phyloP scores from a whole-genome alignment of 2,797 vertebrate genomes.

The Aplochiton taeniatus region DNA sequence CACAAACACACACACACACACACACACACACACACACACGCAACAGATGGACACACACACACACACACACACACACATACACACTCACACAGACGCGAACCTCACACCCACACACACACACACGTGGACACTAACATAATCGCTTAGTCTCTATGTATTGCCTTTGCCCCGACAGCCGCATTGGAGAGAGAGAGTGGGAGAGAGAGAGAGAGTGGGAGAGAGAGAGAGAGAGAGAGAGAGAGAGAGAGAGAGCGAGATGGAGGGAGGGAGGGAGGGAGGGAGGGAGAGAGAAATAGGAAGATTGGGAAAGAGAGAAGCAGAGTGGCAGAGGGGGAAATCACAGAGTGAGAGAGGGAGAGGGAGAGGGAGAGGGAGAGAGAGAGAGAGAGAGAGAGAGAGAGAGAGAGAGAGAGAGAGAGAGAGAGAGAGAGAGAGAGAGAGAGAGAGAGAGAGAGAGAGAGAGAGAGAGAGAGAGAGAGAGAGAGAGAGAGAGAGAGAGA shows the following conservation, averaged over 20 bases:
- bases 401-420: neutral
- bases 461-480: conserved; percentile 11
- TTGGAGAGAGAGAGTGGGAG: neutral
- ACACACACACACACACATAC: neutral
- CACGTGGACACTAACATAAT: neutral
- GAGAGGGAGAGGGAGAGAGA: conserved; percentile 11
- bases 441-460: neutral
- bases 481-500: conserved; percentile 20
- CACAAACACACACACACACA: neutral
- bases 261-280: neutral
- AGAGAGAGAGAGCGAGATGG: neutral
- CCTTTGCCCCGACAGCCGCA: too few relatives aligned
- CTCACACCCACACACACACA: neutral
- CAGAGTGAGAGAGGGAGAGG: neutral
- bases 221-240: neutral
- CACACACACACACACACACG: neutral
- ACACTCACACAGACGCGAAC: too few relatives aligned
- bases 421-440: conserved; percentile 12
- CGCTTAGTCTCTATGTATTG: too few relatives aligned
- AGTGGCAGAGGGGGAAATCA: too few relatives aligned
- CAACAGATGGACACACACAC: neutral
- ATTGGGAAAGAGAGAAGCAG: neutral
- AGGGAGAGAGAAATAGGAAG: neutral
- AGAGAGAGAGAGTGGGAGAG: too few relatives aligned
- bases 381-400: conserved; percentile 20